Percentiles rank a stretch among this genome's conserved stretches.
Evolutionary conservation across 2,888 invertebrate genomes (phyloP).

Genomic region (Drosophila birchii): DNA sequence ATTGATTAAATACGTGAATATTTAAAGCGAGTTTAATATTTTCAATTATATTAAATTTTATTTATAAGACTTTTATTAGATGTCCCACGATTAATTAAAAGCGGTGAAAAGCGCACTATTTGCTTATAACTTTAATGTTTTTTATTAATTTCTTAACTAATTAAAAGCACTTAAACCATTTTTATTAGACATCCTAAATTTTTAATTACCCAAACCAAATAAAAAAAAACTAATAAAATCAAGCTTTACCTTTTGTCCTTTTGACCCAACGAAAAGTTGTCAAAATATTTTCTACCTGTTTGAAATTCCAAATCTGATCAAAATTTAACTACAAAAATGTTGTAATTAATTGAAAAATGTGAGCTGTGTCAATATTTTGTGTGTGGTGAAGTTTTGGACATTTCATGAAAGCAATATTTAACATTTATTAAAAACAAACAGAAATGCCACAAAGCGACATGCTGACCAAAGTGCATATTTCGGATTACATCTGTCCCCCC

Average conservation of each 20-base stretch:
- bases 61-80: background rate
- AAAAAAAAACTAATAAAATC: too few relatives aligned
- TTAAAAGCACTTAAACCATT: too few relatives aligned
- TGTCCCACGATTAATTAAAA: too few relatives aligned
- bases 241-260: background rate
- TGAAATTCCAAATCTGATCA: background rate
- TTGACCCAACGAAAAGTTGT: background rate
- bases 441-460: slow-evolving; percentile 11
- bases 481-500: slow-evolving; percentile 12
- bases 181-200: too few relatives aligned
- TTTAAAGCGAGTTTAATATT: background rate
- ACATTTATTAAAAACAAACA: slow-evolving; percentile 16
- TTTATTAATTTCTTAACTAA: too few relatives aligned
- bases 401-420: slow-evolving; percentile 8
- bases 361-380: background rate
- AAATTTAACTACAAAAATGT: background rate
- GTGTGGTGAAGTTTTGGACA: slow-evolving; percentile 2
- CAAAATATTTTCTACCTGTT: background rate
- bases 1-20: background rate
- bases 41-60: background rate
- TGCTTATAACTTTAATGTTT: too few relatives aligned
- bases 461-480: slow-evolving; percentile 4
- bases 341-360: slow-evolving; percentile 14
- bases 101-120: too few relatives aligned
- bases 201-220: too few relatives aligned